These are phyloP conservation scores for Harpalus rufipes DNA, from an alignment of 2,888 invertebrate species.

Conservation along the genomic window DNA sequence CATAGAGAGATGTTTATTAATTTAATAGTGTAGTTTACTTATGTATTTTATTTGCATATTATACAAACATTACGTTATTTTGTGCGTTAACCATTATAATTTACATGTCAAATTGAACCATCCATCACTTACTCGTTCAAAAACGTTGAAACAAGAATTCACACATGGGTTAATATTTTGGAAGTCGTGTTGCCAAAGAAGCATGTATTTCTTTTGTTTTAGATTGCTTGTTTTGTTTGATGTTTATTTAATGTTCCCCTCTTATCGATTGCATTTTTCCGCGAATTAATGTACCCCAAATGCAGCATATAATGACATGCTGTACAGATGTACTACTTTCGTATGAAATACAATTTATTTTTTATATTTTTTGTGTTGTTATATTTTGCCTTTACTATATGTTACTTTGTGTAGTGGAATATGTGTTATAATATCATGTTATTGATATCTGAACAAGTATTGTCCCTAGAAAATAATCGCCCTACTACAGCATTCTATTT, in stretches of 20 bases:
- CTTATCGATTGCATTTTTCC: slow-evolving; percentile 29
- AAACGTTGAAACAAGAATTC: neutral
- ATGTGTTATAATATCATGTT: neutral
- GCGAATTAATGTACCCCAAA: slow-evolving; percentile 28
- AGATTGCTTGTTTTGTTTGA: slow-evolving; percentile 50
- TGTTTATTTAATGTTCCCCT: slow-evolving; percentile 49
- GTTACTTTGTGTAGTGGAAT: slow-evolving; percentile 23
- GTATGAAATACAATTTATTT: slow-evolving; percentile 5
- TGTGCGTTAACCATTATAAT: neutral
- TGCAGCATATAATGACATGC: slow-evolving; percentile 41
- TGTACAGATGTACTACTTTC: slow-evolving; percentile 33
- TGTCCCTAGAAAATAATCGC: neutral
- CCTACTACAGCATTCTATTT: neutral
- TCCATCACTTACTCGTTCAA: slow-evolving; percentile 18
- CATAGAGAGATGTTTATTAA: slow-evolving; percentile 7
- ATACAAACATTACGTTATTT: slow-evolving; percentile 4
- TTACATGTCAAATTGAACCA: slow-evolving; percentile 3
- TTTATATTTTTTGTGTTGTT: slow-evolving; percentile 18
- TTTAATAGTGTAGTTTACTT: slow-evolving; percentile 17
- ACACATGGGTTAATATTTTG: neutral
- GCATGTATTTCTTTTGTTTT: slow-evolving; percentile 35
- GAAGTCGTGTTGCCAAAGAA: slow-evolving; percentile 57
- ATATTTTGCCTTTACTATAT: slow-evolving; percentile 12
- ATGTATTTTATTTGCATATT: slow-evolving; percentile 17
- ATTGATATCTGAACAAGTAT: neutral